Percentiles rank a stretch among this genome's conserved stretches.
Evolutionary conservation across 2,888 invertebrate genomes (phyloP).

Genomic region (Dryocosmus kuriphilus): DNA sequence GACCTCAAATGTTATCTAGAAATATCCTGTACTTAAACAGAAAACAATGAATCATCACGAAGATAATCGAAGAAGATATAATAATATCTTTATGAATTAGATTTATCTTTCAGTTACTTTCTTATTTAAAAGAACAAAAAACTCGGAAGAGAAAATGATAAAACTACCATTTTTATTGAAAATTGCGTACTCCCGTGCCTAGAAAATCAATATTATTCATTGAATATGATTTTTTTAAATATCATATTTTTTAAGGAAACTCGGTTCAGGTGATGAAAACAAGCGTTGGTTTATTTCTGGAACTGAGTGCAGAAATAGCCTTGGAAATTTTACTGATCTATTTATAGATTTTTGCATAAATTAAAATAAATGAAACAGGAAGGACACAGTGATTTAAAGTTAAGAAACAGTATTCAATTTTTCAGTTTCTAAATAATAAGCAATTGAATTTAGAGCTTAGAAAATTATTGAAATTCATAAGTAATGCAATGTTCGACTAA

Average conservation of each 20-base stretch:
- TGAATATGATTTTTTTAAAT: background rate
- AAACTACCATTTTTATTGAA: background rate
- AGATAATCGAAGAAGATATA: too few relatives aligned
- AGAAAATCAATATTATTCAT: background rate
- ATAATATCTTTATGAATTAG: background rate
- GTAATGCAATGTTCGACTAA: background rate
- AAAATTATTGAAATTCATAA: background rate
- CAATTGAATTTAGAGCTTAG: background rate
- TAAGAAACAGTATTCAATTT: background rate
- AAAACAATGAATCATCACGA: background rate
- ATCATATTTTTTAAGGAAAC: background rate
- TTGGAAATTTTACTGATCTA: too few relatives aligned
- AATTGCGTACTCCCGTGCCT: background rate
- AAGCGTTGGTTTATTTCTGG: background rate
- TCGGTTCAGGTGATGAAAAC: background rate
- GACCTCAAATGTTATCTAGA: background rate
- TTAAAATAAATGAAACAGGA: background rate
- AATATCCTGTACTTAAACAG: background rate
- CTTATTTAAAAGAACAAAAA: background rate
- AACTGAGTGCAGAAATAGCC: background rate
- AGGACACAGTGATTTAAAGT: background rate
- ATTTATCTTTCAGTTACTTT: background rate
- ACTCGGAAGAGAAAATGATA: background rate
- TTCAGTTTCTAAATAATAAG: background rate
- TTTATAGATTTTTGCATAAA: too few relatives aligned